Conservation (phyloP, 2,888 invertebrate species). For the Ormyrus pomaceus region DNA sequence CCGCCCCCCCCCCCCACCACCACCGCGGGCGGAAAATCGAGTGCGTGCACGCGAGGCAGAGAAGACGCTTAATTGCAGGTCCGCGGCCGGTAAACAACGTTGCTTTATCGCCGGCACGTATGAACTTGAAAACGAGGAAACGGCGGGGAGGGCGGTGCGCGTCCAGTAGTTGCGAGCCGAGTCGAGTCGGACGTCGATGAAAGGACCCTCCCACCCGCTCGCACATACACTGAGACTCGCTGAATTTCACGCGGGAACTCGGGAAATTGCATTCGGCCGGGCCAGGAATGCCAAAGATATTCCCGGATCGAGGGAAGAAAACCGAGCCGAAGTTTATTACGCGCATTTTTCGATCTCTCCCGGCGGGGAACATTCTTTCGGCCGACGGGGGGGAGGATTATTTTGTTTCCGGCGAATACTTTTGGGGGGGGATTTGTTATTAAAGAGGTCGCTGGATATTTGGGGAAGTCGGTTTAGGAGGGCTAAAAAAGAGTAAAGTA, state of each 20-base stretch:
- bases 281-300: not conserved
- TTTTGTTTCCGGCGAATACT: not conserved
- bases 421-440: not conserved
- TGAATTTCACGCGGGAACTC: constrained; percentile 13
- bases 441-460: no score
- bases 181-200: constrained; percentile 13
- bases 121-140: constrained; percentile 38
- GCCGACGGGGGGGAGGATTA: not conserved
- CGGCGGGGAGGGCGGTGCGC: not conserved
- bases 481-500: no score
- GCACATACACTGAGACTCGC: not conserved
- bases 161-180: constrained; percentile 32
- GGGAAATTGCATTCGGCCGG: constrained; percentile 30
- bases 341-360: no score
- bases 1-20: no score
- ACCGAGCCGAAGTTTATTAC: not conserved
- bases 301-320: not conserved
- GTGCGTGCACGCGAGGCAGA: not conserved
- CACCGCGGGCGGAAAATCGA: not conserved
- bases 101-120: constrained; percentile 33
- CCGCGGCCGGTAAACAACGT: constrained; percentile 26
- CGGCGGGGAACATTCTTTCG: constrained; percentile 6
- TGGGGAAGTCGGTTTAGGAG: no score
- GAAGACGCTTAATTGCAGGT: not conserved
- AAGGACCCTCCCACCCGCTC: constrained; percentile 3